Evolutionary conservation across 2,888 invertebrate genomes (phyloP).

Genomic region (Rhorus exstirpatorius): DNA sequence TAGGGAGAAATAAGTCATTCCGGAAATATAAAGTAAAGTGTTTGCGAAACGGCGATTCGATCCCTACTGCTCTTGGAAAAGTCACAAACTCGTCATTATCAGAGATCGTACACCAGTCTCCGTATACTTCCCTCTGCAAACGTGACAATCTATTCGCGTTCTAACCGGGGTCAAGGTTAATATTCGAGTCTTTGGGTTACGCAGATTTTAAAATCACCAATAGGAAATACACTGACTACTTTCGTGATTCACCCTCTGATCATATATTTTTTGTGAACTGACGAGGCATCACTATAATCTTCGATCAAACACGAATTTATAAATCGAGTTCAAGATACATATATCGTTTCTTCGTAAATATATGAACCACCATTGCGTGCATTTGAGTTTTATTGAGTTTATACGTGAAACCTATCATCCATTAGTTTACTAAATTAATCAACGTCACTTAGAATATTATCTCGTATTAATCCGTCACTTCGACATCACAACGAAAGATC

Average conservation of each 20-base stretch:
- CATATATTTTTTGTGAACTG: not conserved
- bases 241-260: not conserved
- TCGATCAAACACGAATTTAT: not conserved
- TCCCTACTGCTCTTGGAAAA: conserved; percentile 47
- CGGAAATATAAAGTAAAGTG: conserved; percentile 41
- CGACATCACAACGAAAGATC: not conserved
- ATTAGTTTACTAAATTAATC: not conserved
- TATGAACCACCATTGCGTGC: not conserved
- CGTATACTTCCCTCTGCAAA: conserved; percentile 22
- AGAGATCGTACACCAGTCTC: conserved; percentile 45
- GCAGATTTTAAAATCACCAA: conserved; percentile 5
- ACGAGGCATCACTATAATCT: not conserved
- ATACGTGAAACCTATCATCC: not conserved
- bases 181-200: not conserved
- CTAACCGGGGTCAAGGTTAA: not conserved
- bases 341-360: not conserved
- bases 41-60: conserved; percentile 62
- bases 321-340: not conserved
- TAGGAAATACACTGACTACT: not conserved
- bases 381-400: not conserved
- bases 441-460: not conserved
- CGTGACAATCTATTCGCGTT: conserved; percentile 37
- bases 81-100: conserved; percentile 44
- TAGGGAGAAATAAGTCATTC: conserved; percentile 51
- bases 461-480: not conserved